A percentile compares a stretch with the other conserved stretches of the same genome.
phyloP scores from a whole-genome alignment of 2,797 vertebrate species.

The Botia almorhae region DNA sequence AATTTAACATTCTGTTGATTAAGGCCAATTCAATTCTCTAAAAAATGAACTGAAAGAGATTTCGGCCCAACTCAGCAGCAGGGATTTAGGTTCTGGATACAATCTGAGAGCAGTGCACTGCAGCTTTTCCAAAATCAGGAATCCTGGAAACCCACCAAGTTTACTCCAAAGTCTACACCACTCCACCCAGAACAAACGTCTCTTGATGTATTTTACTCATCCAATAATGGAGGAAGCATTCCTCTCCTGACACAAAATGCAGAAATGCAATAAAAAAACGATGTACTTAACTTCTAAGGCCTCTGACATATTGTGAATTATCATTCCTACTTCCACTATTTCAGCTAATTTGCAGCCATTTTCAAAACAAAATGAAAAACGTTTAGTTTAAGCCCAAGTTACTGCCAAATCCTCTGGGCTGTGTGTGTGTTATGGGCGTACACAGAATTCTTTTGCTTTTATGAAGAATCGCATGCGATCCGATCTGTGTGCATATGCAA shows the following conservation, averaged over 20 bases:
- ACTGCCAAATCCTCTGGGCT: neutral
- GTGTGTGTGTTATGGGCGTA: constrained; percentile 13
- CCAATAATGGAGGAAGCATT: neutral
- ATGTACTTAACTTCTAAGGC: neutral
- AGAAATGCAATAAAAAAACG: neutral
- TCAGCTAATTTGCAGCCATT: neutral
- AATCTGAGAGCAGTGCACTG: neutral
- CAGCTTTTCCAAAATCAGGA: neutral
- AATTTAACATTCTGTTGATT: neutral
- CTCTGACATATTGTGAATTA: neutral
- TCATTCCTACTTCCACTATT: neutral
- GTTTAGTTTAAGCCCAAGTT: constrained; percentile 4
- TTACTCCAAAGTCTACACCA: neutral
- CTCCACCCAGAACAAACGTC: neutral
- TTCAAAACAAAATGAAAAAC: constrained; percentile 4
- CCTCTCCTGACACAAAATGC: neutral
- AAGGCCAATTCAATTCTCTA: neutral
- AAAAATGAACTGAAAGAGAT: neutral
- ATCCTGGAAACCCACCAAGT: constrained; percentile 7
- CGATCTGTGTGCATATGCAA: constrained; percentile 12
- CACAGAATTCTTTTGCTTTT: constrained; percentile 20
- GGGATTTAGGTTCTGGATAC: neutral
- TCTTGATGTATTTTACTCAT: neutral
- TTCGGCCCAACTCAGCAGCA: neutral
- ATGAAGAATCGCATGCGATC: constrained; percentile 39